Evolutionary conservation across 2,113 vertebrate genomes (phyloP), one percentile per base, ranked within the genome.

Genomic region (Oriolus oriolus): DNA sequence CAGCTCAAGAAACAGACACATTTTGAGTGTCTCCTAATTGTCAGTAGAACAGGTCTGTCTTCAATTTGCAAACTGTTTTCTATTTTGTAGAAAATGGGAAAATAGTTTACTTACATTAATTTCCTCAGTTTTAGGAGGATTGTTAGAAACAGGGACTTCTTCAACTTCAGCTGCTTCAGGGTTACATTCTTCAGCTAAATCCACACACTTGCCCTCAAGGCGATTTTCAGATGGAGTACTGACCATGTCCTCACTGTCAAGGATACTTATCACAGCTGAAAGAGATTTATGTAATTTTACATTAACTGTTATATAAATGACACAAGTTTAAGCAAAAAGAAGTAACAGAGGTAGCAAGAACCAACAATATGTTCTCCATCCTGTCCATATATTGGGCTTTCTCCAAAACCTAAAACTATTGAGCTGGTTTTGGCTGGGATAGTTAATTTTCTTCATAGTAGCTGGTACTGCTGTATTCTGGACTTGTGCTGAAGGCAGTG

Each of bases 251-350:
- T 98, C 98, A 59, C 97, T 98, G 49, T 98, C 98, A 30, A 96
- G 95, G 44, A 98, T 84, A 87, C 95, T 98, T 44, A 98, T 96
- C 50, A 98, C 84, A 97, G 98, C 99, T 99, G 93, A 30, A 97
- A 97, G 61, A 92, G 37, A 93, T 57, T 93, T 26, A 49, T 1
- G 3, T 6, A 5, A 52, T 75, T 94, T 75, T 81, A 84, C 50
- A 30, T 69, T 31, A 73, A 39, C 16, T 33, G 24, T 23, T 31
- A 26, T 3, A 53, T 10, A 65, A 83, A 41, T 21, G 7, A 45
- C 9, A 12, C 1, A 23, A 31, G 17, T 61, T 86, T 73, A 57
- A 83, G 45, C 39, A 68, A 76, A 33, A 83, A 33, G 3, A 87
- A 85, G 9, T 35, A 60, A 66, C 6, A 59, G 5, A 87, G 15